Conservation (phyloP, 2,888 invertebrate species). For the Melitaea athalia region DNA sequence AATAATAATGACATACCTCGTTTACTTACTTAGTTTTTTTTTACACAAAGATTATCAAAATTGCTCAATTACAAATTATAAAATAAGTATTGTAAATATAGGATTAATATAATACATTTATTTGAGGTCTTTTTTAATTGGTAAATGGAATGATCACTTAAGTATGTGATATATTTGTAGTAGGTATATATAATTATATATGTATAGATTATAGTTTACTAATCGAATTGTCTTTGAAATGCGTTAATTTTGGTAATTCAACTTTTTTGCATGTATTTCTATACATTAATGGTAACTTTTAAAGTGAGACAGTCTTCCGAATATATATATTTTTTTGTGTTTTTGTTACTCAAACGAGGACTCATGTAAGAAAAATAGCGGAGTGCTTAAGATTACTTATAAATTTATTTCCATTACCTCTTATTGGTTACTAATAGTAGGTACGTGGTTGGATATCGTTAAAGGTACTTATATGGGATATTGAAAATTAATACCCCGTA, state of each 20-base stretch:
- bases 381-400: conserved; percentile 3
- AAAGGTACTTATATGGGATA: conserved; percentile 26
- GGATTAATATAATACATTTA: conserved; percentile 11
- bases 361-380: conserved; percentile 7
- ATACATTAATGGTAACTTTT: background rate
- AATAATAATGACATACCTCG: conserved; percentile 18
- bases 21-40: background rate
- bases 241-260: conserved; percentile 4
- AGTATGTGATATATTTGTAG: conserved; percentile 30
- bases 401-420: conserved; percentile 20
- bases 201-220: conserved; percentile 9
- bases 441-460: conserved; percentile 14
- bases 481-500: conserved; percentile 28
- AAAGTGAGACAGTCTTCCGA: background rate
- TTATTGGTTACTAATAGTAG: conserved; percentile 1
- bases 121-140: conserved; percentile 17
- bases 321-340: background rate
- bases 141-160: conserved; percentile 19
- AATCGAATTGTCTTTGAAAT: conserved; percentile 16
- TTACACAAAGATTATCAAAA: background rate
- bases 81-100: conserved; percentile 24
- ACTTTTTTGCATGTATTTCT: background rate
- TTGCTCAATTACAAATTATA: conserved; percentile 29
- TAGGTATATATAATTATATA: background rate
- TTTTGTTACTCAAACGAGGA: background rate